Evolutionary conservation across 1,140 invertebrate genomes (phyloP).

Genomic region (Zaprionus taronus): DNA sequence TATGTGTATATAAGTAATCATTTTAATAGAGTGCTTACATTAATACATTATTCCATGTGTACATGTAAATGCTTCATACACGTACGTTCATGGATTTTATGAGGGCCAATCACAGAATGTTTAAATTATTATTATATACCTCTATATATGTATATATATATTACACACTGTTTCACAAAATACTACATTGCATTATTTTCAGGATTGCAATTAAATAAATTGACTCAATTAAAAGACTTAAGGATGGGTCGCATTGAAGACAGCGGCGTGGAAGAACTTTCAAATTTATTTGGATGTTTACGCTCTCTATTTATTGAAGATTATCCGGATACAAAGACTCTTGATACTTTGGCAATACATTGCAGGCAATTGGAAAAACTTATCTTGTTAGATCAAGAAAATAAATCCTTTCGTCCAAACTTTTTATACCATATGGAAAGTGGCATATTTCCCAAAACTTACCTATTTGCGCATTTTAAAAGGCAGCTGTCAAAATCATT

Average conservation of each 20-base stretch:
- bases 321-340: neutral
- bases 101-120: too few species aligned
- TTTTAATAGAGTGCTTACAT: too few species aligned
- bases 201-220: constrained; percentile 3
- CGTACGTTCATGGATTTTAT: too few species aligned
- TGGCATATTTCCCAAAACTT: constrained; percentile 8
- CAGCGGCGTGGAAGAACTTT: neutral
- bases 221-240: constrained; percentile 2
- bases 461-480: neutral
- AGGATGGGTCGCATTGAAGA: neutral
- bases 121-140: too few species aligned
- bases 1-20: too few species aligned
- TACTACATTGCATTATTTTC: neutral
- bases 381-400: neutral
- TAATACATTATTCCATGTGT: too few species aligned
- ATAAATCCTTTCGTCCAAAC: neutral
- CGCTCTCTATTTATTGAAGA: neutral
- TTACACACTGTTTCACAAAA: too few species aligned
- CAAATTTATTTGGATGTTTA: neutral
- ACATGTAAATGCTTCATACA: too few species aligned
- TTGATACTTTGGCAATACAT: neutral
- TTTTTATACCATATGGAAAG: neutral
- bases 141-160: too few species aligned
- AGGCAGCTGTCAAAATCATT: neutral
- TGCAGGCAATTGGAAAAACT: neutral